These are phyloP conservation scores for Etheostoma spectabile DNA, from an alignment of 2,113 vertebrate species.

Conservation along the genomic window DNA sequence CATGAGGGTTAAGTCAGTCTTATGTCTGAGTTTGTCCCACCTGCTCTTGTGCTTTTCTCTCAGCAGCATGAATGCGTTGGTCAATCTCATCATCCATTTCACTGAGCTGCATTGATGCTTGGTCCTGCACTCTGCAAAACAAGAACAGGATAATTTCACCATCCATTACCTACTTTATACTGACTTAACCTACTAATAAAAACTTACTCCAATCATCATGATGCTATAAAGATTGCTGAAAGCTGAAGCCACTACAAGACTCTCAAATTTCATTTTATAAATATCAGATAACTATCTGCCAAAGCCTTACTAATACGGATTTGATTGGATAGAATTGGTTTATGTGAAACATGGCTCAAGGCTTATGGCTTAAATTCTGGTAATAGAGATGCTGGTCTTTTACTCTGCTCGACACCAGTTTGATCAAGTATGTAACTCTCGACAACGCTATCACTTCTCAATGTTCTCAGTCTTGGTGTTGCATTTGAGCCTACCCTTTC, in stretches of 20 bases:
- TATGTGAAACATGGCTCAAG: background rate
- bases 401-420: background rate
- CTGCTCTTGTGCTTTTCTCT: constrained; percentile 88
- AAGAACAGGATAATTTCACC: constrained; percentile 5
- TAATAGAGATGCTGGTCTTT: background rate
- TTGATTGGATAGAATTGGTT: background rate
- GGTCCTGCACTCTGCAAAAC: constrained; percentile 92
- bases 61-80: constrained; percentile 90
- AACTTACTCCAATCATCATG: background rate
- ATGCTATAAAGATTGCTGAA: background rate
- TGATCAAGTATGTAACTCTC: no score
- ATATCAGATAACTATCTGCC: background rate
- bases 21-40: constrained; percentile 71
- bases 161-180: background rate
- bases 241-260: background rate
- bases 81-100: constrained; percentile 99
- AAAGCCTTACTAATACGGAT: background rate
- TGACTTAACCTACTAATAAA: background rate
- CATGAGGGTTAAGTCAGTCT: background rate
- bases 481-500: background rate
- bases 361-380: background rate
- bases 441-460: no score
- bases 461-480: background rate
- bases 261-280: background rate
- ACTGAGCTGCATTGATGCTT: constrained; percentile 91